Conservation (phyloP, 2,797 vertebrate genomes). For the Tapera naevia region DNA sequence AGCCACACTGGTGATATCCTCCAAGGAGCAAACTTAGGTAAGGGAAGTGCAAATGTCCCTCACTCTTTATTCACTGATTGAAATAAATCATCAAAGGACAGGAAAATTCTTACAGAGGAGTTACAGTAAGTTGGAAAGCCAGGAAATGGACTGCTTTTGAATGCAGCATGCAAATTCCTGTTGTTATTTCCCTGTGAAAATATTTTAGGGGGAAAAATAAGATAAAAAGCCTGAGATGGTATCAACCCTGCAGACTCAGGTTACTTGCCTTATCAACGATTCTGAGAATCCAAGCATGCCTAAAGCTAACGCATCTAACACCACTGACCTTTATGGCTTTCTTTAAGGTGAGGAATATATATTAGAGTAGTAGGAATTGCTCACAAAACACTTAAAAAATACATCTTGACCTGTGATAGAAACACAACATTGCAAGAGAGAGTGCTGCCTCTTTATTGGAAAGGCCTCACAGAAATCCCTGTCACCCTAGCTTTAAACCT, state of each 20-base stretch:
- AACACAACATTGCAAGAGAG: not conserved
- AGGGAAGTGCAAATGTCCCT: not conserved
- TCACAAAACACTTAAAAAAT: not conserved
- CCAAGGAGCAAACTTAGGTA: not conserved
- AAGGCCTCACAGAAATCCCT: not conserved
- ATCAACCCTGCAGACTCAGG: not conserved
- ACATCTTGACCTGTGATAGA: not conserved
- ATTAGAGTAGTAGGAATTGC: not conserved
- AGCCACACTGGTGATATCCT: accelerated
- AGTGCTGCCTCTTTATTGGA: not conserved
- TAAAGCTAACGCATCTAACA: not conserved
- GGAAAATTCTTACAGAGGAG: not conserved
- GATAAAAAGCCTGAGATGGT: not conserved
- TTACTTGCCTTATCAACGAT: not conserved
- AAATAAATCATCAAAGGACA: not conserved
- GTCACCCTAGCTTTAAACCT: not conserved
- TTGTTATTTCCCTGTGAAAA: not conserved
- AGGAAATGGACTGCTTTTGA: not conserved
- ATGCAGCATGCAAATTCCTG: not conserved
- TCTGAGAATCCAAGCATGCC: not conserved
- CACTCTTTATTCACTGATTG: not conserved
- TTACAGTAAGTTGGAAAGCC: not conserved
- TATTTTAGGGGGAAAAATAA: not conserved
- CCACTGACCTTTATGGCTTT: not conserved
- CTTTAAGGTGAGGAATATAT: not conserved